Evolutionary conservation across 2,888 invertebrate genomes (phyloP), one percentile per base, ranked within the genome.

Genomic region (Epirrita christyi): DNA sequence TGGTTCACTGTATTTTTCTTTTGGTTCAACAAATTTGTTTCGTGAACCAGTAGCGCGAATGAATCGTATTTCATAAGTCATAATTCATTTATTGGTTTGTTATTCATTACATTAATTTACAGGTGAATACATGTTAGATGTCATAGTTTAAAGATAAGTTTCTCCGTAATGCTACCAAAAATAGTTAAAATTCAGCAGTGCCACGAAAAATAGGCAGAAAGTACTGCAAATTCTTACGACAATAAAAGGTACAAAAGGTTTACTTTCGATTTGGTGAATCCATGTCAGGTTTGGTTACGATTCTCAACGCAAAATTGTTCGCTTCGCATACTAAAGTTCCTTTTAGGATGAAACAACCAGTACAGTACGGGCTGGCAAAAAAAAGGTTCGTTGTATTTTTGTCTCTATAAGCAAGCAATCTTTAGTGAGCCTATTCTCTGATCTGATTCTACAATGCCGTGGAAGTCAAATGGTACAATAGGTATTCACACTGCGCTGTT

Each of bases 241-340:
- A 44, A 41, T 43, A 55, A 43, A 50, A n/a, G 36, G 36, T 41
- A 49, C 38, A 48, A 55, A 41, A 14, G 43, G 34, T 50, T 8
- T 41, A 46, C 45, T 37, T 41, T 50, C 28, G 43, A 41, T 44
- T 44, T 44, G 28, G 53, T 29, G 11, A 52, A 11, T 13, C 63
- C 56, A 62, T 53, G 57, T 66, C 63, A 58, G 59, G 61, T 64
- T 64, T 63, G 68, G 68, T 67, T 67, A 64, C 67, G 66, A 71
- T 59, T 67, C 67, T 59, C 61, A 60, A 67, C 59, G 54, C 61
- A 64, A 67, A 70, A 70, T 64, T 64, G 66, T 57, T 65, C 63
- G 61, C 61, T 71, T 68, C 64, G 63, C 61, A 65, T 69, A 71
- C 67, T 73, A 68, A 70, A 73, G 38, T 64, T 55, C 15, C 52